Evolutionary conservation across 1,140 invertebrate species (phyloP), one percentile per base, ranked within the genome.

Genomic region (Tetragnatha versicolor): DNA sequence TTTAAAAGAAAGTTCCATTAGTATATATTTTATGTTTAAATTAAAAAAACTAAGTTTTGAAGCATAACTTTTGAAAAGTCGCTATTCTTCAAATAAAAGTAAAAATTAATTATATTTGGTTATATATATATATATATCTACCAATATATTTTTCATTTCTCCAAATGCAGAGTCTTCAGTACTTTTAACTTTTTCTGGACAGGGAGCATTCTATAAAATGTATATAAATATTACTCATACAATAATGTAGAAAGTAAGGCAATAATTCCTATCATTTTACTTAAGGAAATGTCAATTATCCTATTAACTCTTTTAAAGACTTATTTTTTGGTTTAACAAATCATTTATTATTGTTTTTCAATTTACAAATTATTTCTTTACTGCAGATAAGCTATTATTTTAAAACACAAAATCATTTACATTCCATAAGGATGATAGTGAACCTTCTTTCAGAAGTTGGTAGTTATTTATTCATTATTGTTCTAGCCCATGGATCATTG

Each of bases 71-170:
- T 51, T n/a, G 5, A 22, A 51, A 22, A 5, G 10, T 17, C n/a
- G 27, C 20, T 22, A 51, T 5, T 51, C 20, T 9, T 14, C 6
- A 10, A 51, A 20, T 0, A 25, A 0, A 22, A 51, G n/a, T n/a
- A 22, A 51, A 17, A 51, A 22, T 51, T 25, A 51, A 2, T 17
- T 22, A 7, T 20, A 22, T 22, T 51, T 7, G 17, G 9, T n/a
- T 22, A 51, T 51, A 22, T 7, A 51, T 22, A 22, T 22, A 31
- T 33, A 31, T 17, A 60, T 7, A 31, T 17, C 29, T 22, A 68
- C 65, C 65, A 68, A 35, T 10, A 68, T 68, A 33, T 35, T 68
- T 51, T 68, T 47, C 65, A 68, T 68, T 68, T 68, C 65, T 9
- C 65, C 45, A 10, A 68, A 22, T n/a, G 65, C 65, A 22, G 65